Conservation (phyloP, 1,140 invertebrate species). For the Aradophagus sp. region DNA sequence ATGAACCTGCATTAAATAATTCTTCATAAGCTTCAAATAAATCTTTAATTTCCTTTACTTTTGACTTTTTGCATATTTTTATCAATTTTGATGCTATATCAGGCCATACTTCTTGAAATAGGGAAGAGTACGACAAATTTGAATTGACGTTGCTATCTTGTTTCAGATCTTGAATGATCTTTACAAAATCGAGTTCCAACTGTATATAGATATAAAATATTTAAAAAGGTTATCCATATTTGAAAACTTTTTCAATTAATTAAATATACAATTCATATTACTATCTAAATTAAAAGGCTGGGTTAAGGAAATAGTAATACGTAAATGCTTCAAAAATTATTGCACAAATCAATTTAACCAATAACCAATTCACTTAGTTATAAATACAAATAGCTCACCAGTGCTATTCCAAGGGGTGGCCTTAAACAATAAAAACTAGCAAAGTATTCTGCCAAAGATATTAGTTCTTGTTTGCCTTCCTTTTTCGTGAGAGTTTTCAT, state of each 20-base stretch:
- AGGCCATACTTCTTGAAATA: constrained; percentile 1
- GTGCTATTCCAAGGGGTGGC: background rate
- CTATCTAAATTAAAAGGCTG: too few species aligned
- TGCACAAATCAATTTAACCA: too few species aligned
- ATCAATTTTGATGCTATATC: background rate
- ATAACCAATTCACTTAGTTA: too few species aligned
- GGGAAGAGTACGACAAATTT: background rate
- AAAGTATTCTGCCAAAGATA: background rate
- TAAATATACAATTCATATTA: background rate
- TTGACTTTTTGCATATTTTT: background rate
- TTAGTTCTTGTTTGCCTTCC: background rate
- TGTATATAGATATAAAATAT: background rate
- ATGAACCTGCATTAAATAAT: constrained; percentile 1
- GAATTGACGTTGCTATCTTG: background rate
- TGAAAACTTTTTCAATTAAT: background rate
- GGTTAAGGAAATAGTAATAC: background rate
- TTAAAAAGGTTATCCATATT: too few species aligned
- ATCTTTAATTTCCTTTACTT: constrained; percentile 1
- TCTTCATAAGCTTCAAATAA: background rate
- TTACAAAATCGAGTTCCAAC: background rate
- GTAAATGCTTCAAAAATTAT: background rate
- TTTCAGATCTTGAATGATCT: background rate
- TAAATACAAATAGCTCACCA: background rate
- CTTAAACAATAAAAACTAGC: background rate
- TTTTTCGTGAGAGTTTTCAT: background rate